These are phyloP conservation scores for Strigamia crassipes DNA, from an alignment of 2,888 invertebrate species.

Conservation along the genomic window DNA sequence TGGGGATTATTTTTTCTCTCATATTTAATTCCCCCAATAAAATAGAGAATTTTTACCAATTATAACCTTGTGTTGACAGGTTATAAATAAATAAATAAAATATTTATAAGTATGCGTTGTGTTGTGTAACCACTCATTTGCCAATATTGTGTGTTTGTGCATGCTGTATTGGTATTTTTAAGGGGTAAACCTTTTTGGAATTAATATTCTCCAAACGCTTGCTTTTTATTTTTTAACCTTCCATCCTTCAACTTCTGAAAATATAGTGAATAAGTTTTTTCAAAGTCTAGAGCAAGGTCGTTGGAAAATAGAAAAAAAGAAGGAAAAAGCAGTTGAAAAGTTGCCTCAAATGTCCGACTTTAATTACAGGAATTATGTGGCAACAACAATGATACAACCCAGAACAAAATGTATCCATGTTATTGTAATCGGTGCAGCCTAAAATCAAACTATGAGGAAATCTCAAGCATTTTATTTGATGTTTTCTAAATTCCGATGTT, in stretches of 20 bases:
- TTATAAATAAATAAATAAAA: no score
- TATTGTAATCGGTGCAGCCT: background rate
- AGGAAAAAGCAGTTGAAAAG: slow-evolving; percentile 21
- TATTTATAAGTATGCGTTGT: background rate
- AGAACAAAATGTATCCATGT: background rate
- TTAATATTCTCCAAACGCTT: slow-evolving; percentile 12
- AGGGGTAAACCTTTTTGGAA: background rate
- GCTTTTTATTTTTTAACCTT: background rate
- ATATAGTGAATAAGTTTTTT: background rate
- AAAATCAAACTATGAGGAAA: background rate
- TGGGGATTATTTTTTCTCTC: background rate
- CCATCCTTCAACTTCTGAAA: background rate
- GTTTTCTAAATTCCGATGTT: no score
- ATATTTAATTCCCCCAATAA: background rate
- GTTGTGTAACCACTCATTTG: background rate
- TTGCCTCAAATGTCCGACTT: background rate
- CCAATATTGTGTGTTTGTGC: background rate
- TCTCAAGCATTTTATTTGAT: no score
- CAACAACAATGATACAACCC: background rate
- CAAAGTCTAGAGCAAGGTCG: slow-evolving; percentile 30
- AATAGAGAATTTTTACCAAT: background rate
- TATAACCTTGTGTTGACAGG: slow-evolving; percentile 1
- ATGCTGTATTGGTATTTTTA: background rate
- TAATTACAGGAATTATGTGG: slow-evolving; percentile 10
- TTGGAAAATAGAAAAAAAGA: slow-evolving; percentile 1